These are phyloP conservation scores for Leuciscus idus DNA, from an alignment of 2,113 vertebrate species.

Conservation along the genomic window DNA sequence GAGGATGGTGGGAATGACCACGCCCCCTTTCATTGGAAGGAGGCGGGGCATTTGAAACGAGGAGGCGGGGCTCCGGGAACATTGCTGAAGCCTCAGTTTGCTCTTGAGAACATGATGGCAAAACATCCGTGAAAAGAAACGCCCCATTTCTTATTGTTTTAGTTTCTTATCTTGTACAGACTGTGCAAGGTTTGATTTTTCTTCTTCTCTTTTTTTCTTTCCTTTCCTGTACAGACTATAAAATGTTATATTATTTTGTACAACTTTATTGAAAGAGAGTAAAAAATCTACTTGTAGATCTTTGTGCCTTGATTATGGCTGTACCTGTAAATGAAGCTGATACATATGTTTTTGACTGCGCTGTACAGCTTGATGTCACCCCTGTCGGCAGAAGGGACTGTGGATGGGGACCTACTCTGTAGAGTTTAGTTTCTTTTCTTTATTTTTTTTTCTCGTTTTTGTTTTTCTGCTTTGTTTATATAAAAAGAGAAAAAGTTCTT, in stretches of 20 bases:
- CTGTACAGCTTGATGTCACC: conserved; percentile 94
- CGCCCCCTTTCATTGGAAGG: background rate
- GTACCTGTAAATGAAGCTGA: conserved; percentile 95
- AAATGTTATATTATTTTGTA: conserved; percentile 99
- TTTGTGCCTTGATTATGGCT: conserved; percentile 98
- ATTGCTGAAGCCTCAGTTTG: conserved; percentile 15
- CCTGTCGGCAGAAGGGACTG: conserved; percentile 84
- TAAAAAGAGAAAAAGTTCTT: conserved; percentile 86
- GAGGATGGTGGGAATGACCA: background rate
- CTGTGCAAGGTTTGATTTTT: conserved; percentile 84
- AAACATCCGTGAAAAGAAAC: conserved; percentile 37
- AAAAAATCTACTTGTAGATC: conserved; percentile 96
- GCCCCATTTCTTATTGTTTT: conserved; percentile 62
- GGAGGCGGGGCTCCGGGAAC: conserved; percentile 10
- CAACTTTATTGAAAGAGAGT: conserved; percentile 91
- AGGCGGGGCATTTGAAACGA: background rate
- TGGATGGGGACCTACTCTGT: conserved; percentile 84
- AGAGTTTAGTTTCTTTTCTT: conserved; percentile 87
- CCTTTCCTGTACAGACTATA: conserved; percentile 93
- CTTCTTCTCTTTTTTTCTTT: conserved; percentile 44
- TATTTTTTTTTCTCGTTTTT: conserved; percentile 66
- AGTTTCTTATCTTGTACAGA: conserved; percentile 88
- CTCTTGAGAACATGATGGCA: conserved; percentile 33
- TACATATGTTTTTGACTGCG: conserved; percentile 94
- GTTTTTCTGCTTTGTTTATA: conserved; percentile 80